Conservation (phyloP, 2,797 vertebrate species). For the Pipistrellus pygmaeus region DNA sequence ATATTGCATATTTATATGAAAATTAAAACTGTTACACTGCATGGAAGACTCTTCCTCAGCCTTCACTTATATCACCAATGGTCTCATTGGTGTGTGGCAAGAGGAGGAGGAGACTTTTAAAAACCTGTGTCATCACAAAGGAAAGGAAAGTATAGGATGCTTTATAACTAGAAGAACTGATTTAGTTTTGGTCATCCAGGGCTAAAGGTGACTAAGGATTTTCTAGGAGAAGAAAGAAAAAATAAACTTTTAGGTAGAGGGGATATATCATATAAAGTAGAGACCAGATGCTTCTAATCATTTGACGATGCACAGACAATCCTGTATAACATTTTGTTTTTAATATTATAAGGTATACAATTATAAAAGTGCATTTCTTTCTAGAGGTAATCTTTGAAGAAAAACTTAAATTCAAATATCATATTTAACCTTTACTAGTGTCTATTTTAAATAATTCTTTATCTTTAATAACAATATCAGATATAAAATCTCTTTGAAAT, state of each 20-base stretch:
- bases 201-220: background rate
- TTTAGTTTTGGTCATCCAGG: background rate
- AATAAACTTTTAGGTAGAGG: background rate
- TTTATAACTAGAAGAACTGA: background rate
- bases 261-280: background rate
- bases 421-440: slow-evolving; percentile 23
- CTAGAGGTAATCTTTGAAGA: slow-evolving; percentile 16
- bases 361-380: background rate
- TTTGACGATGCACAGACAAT: background rate
- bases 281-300: background rate
- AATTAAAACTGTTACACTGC: background rate
- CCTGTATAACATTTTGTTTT: background rate
- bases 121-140: background rate
- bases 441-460: background rate
- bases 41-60: background rate
- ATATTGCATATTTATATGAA: background rate
- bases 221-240: background rate
- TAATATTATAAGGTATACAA: background rate
- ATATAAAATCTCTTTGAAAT: background rate
- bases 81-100: background rate
- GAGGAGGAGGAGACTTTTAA: background rate
- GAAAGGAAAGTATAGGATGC: background rate
- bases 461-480: slow-evolving; percentile 8
- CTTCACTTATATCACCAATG: background rate
- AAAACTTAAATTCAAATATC: slow-evolving; percentile 13